Evolutionary conservation across 2,113 vertebrate genomes (phyloP).

Genomic region (Castor canadensis): DNA sequence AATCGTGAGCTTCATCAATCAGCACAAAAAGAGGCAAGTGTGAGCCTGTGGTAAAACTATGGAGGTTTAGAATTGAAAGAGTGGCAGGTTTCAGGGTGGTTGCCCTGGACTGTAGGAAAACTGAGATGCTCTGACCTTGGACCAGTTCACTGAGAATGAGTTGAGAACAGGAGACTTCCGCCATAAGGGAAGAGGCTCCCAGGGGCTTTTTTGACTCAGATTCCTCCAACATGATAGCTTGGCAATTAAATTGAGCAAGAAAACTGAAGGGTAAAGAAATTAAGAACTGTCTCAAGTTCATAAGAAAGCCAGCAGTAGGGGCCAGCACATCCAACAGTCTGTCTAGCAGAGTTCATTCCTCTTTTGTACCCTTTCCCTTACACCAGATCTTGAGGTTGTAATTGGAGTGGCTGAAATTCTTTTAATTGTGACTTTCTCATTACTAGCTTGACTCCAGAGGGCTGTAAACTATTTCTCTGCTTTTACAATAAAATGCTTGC

Average conservation of each 20-base stretch:
- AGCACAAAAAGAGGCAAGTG: background rate
- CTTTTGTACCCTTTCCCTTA: background rate
- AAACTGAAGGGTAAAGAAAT: background rate
- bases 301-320: background rate
- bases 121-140: accelerated
- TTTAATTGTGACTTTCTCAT: background rate
- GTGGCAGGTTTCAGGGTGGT: accelerated
- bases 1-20: background rate
- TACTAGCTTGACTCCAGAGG: background rate
- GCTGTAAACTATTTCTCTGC: background rate
- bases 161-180: background rate
- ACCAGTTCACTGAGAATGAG: accelerated
- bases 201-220: background rate
- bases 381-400: background rate
- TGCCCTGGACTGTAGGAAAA: too few relatives aligned
- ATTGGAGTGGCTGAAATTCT: background rate
- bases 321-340: accelerated
- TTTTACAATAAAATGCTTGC: background rate
- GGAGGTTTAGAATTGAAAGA: background rate
- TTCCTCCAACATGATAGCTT: background rate
- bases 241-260: background rate
- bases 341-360: background rate
- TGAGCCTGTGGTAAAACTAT: too few relatives aligned
- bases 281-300: background rate
- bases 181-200: background rate